Conservation (phyloP, 2,113 vertebrate genomes). For the Hydrolagus affinis region DNA sequence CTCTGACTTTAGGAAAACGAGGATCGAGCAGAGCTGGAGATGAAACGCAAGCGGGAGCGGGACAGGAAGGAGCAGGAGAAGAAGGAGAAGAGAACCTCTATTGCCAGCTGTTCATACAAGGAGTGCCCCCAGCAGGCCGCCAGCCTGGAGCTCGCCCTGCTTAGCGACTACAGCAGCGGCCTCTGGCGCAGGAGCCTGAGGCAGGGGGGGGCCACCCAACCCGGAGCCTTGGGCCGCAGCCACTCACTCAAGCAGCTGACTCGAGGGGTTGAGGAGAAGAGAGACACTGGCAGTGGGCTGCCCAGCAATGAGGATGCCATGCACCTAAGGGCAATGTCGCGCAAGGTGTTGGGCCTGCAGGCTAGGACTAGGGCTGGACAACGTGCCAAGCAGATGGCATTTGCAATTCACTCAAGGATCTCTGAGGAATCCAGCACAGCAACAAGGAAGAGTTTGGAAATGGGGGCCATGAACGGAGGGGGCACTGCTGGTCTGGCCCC, state of each 20-base stretch:
- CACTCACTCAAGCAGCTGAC: constrained; percentile 43
- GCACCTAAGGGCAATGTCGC: constrained; percentile 55
- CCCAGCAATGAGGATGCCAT: constrained; percentile 44
- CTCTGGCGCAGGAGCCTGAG: not conserved
- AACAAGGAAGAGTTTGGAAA: not conserved
- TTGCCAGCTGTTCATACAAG: constrained; percentile 56
- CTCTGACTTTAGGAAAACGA: constrained; percentile 52
- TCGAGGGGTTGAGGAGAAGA: constrained; percentile 25
- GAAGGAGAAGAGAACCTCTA: constrained; percentile 54
- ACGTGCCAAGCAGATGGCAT: accelerated
- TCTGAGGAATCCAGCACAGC: not conserved
- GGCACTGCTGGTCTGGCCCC: not conserved
- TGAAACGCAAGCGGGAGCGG: constrained; percentile 51
- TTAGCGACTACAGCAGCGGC: constrained; percentile 32
- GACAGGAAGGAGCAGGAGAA: constrained; percentile 37
- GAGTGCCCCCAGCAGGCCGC: constrained; percentile 55
- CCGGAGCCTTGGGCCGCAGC: constrained; percentile 40
- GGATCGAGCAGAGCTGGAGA: constrained; percentile 48
- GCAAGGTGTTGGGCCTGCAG: constrained; percentile 51
- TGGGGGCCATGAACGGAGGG: not conserved
- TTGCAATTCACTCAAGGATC: not conserved
- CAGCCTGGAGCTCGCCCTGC: constrained; percentile 52
- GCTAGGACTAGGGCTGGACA: constrained; percentile 43
- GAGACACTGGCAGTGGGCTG: constrained; percentile 30
- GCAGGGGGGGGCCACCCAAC: constrained; percentile 38